Evolutionary conservation across 2,113 vertebrate genomes (phyloP).

Genomic region (Cacatua alba): DNA sequence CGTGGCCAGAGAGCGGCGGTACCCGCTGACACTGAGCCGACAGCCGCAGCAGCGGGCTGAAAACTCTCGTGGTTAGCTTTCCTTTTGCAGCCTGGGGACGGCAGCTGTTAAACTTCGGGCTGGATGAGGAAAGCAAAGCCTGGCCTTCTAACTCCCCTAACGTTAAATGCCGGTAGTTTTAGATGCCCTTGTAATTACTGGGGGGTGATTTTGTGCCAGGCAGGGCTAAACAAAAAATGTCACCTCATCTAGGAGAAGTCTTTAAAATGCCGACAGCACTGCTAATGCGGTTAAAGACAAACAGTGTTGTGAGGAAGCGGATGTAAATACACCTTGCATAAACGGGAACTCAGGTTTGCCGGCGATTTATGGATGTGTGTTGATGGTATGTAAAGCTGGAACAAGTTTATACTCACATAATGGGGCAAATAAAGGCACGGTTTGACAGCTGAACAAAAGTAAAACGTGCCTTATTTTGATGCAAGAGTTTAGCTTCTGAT

Average conservation of each 20-base stretch:
- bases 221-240: background rate
- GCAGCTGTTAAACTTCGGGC: background rate
- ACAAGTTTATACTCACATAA: background rate
- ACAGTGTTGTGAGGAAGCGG: background rate
- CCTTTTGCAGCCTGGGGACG: background rate
- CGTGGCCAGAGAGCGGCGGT: background rate
- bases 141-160: accelerated
- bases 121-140: background rate
- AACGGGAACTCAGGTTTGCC: background rate
- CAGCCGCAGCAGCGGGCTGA: background rate
- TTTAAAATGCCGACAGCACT: accelerated
- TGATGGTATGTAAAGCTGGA: background rate
- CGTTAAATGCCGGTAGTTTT: background rate
- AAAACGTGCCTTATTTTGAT: background rate
- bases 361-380: accelerated
- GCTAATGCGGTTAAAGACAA: background rate
- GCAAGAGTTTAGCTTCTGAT: background rate
- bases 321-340: accelerated
- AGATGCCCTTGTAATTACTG: background rate
- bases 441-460: background rate
- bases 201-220: accelerated
- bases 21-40: background rate
- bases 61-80: accelerated
- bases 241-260: background rate
- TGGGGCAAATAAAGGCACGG: background rate